These are phyloP conservation scores for Cylloceria caligata DNA, from an alignment of 2,888 invertebrate genomes.

Conservation along the genomic window DNA sequence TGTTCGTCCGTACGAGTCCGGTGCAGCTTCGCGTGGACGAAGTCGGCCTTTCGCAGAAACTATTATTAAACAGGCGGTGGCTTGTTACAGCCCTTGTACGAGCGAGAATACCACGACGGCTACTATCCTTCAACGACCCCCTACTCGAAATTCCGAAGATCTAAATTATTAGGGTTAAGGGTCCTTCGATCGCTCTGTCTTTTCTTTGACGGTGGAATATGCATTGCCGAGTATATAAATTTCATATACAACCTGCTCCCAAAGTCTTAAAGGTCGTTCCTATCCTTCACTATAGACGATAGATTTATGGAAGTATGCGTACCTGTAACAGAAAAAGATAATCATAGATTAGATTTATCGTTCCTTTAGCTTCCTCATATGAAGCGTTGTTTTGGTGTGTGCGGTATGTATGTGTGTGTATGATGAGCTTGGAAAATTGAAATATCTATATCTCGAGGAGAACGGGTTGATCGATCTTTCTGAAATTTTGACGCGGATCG, in stretches of 20 bases:
- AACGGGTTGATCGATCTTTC: too few relatives aligned
- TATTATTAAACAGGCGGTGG: constrained; percentile 51
- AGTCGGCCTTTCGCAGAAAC: constrained; percentile 46
- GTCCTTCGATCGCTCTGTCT: background rate
- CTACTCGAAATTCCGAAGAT: background rate
- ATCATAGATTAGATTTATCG: constrained; percentile 30
- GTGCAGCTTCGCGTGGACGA: constrained; percentile 36
- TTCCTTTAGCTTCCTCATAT: background rate
- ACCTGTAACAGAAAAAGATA: constrained; percentile 78
- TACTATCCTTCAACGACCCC: constrained; percentile 33
- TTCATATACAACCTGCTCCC: constrained; percentile 56
- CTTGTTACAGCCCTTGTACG: constrained; percentile 5
- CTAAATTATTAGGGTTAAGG: background rate
- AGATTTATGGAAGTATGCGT: constrained; percentile 68
- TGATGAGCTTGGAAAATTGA: too few relatives aligned
- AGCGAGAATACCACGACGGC: background rate
- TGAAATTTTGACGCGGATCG: too few relatives aligned
- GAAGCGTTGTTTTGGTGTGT: too few relatives aligned
- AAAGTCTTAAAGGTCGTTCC: background rate
- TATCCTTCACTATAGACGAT: background rate
- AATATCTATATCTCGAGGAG: too few relatives aligned
- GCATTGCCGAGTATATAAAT: background rate
- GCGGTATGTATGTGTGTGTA: too few relatives aligned
- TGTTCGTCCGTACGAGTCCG: constrained; percentile 67
- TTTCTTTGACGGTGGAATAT: background rate